These are phyloP conservation scores for Ashinkailepas kermadecensis DNA, from an alignment of 2,888 invertebrate genomes.

Conservation along the genomic window DNA sequence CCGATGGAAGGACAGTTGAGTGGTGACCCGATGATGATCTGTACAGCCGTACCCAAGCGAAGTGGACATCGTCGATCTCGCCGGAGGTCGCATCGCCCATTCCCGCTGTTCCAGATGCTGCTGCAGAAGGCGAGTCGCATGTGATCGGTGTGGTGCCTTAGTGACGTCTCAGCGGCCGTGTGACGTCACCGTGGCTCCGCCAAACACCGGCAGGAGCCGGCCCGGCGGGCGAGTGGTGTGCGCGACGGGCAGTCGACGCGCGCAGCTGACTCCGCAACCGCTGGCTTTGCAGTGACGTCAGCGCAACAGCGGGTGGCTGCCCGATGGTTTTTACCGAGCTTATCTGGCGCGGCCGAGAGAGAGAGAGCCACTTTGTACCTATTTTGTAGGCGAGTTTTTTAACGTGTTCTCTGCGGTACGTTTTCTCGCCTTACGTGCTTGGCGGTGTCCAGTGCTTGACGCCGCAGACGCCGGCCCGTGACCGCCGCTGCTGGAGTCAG, in stretches of 20 bases:
- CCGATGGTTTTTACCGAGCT: not conserved
- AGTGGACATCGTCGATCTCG: too few relatives aligned
- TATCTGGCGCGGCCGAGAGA: not conserved
- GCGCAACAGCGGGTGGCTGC: not conserved
- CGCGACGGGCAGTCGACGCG: too few relatives aligned
- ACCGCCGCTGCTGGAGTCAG: too few relatives aligned
- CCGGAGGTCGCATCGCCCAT: not conserved
- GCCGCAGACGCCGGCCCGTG: too few relatives aligned
- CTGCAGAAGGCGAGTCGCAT: slow-evolving; percentile 10
- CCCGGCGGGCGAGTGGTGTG: too few relatives aligned
- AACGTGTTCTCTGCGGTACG: too few relatives aligned
- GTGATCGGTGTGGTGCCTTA: slow-evolving; percentile 6
- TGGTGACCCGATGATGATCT: too few relatives aligned
- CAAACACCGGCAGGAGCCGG: too few relatives aligned
- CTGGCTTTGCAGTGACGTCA: not conserved
- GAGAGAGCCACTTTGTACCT: not conserved
- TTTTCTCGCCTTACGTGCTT: too few relatives aligned
- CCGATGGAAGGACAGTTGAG: too few relatives aligned
- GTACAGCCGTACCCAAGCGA: too few relatives aligned
- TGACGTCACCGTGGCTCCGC: not conserved
- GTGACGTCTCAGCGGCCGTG: not conserved
- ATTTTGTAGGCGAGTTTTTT: not conserved
- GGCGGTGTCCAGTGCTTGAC: too few relatives aligned
- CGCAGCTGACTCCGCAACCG: not conserved
- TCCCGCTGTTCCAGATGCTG: slow-evolving; percentile 5